These are phyloP conservation scores for Pristis pectinata DNA, from an alignment of 2,797 vertebrate genomes.

Conservation along the genomic window DNA sequence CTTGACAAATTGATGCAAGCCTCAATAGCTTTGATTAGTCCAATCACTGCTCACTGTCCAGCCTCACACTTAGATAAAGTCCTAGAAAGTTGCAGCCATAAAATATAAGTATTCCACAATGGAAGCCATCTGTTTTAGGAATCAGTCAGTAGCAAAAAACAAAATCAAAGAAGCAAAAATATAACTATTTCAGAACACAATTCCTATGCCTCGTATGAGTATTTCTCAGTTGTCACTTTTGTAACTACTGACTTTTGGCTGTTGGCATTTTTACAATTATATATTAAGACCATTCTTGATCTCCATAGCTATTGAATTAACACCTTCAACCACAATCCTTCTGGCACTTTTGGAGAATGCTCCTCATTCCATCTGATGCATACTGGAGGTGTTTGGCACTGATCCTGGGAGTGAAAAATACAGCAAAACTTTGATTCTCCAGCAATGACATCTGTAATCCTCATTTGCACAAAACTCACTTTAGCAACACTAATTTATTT, in stretches of 20 bases:
- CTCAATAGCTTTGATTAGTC: background rate
- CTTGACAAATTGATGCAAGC: background rate
- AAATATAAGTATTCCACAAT: background rate
- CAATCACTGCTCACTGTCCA: background rate
- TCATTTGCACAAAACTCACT: background rate
- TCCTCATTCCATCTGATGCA: background rate
- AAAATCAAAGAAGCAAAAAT: background rate
- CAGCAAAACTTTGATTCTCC: background rate
- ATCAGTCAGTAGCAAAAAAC: background rate
- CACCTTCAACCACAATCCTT: background rate
- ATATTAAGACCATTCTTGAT: background rate
- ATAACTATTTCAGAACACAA: background rate
- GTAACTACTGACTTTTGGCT: background rate
- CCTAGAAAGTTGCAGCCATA: background rate
- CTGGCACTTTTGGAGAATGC: background rate
- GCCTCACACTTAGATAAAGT: background rate
- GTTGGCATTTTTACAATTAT: background rate
- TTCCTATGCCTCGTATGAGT: background rate
- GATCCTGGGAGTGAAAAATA: background rate
- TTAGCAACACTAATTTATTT: conserved; percentile 20
- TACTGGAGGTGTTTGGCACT: background rate
- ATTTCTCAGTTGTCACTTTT: background rate
- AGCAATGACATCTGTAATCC: background rate
- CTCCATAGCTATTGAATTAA: background rate
- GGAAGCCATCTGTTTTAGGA: background rate